Conservation (phyloP, 2,113 vertebrate species). For the Mixornis gularis region DNA sequence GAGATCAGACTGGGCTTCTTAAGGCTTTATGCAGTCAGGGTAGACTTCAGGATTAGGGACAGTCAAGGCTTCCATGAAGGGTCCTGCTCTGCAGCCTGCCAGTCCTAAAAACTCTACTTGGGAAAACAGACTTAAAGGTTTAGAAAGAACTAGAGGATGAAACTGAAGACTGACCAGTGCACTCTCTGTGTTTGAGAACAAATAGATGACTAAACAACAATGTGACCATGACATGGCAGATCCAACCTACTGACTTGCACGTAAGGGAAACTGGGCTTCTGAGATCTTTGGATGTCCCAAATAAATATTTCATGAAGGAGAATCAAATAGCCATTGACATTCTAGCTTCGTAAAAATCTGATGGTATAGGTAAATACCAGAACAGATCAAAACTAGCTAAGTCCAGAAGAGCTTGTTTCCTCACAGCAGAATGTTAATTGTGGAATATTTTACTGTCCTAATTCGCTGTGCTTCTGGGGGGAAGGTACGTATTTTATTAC, state of each 20-base stretch:
- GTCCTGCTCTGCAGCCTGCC: neutral
- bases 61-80: neutral
- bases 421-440: neutral
- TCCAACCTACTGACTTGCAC: neutral
- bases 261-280: neutral
- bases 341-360: neutral
- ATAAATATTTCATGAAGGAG: neutral
- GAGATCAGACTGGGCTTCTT: neutral
- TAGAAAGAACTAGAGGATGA: neutral
- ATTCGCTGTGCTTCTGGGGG: neutral
- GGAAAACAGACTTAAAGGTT: neutral
- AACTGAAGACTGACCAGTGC: neutral
- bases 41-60: neutral
- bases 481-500: neutral
- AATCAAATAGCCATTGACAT: neutral
- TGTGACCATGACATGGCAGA: fast-evolving
- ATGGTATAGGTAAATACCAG: neutral
- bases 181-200: neutral
- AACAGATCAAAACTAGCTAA: neutral
- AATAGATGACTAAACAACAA: neutral
- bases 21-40: neutral
- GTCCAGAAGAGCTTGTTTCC: neutral
- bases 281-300: neutral
- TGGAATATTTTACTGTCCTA: neutral
- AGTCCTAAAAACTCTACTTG: neutral